These are phyloP conservation scores for Somateria mollissima DNA, from an alignment of 2,797 vertebrate genomes.

Conservation along the genomic window DNA sequence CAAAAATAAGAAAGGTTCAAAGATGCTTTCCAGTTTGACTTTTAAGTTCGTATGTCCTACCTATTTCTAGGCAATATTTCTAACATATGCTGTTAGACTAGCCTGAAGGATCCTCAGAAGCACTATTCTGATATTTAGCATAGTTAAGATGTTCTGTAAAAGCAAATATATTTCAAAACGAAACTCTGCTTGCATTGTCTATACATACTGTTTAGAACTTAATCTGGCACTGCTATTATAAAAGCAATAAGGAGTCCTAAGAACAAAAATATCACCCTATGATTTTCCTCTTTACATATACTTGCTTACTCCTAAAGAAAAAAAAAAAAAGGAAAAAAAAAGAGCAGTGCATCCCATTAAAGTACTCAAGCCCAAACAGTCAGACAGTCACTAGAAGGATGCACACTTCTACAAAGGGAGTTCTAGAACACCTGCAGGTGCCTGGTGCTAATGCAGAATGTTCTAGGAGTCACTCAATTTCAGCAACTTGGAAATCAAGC, in stretches of 20 bases:
- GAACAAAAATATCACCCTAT: accelerated
- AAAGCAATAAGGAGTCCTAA: background rate
- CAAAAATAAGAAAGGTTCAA: background rate
- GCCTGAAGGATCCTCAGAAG: background rate
- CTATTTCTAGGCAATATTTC: background rate
- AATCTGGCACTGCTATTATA: background rate
- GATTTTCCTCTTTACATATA: background rate
- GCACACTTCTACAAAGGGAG: background rate
- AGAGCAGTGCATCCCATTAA: background rate
- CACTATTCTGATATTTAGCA: background rate
- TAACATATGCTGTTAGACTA: background rate
- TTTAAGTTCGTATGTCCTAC: background rate
- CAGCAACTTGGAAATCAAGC: background rate
- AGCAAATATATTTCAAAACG: background rate
- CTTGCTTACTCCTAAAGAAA: background rate
- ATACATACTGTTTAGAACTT: background rate
- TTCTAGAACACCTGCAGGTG: background rate
- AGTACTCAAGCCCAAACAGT: background rate
- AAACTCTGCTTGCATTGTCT: background rate
- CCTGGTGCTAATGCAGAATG: background rate
- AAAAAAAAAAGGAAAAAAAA: too few relatives aligned
- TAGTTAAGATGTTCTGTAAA: background rate
- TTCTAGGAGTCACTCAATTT: background rate
- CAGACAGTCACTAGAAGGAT: background rate
- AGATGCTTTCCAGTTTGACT: background rate